Evolutionary conservation across 1,140 invertebrate species (phyloP), one percentile per base, ranked within the genome.

Genomic region (Drosophila tropicalis): DNA sequence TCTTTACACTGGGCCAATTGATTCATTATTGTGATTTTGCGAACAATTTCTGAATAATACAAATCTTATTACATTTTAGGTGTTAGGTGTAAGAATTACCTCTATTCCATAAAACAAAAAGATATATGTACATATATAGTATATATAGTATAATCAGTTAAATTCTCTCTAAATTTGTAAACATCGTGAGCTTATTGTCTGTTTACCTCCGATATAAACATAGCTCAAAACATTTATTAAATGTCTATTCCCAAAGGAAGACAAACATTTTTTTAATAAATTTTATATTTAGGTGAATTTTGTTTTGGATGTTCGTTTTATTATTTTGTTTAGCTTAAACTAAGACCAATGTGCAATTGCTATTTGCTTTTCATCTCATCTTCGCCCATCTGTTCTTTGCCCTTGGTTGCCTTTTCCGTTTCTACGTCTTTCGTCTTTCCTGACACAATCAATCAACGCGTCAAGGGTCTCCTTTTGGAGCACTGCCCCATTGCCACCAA

Each of bases 361-460:
- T 44, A 22, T 55, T n/a, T 63, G 17, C 47, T 63, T 44, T 54
- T 62, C 47, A 44, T 51, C 54, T 57, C 60, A 17, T 68, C 39
- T 32, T 51, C 44, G 7, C 44, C 3, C 9, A 9, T 51, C 10
- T 5, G 2, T 22, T 3, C 17, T n/a, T 9, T 19, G 7, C 7
- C 6, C 44, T 47, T 9, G 19, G 17, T 51, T 51, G 44, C 25
- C 62, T 36, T 5, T 36, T 9, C 64, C 13, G 32, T 19, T n/a
- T 36, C 51, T 1, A 29, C 29, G 32, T 32, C 12, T 62, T 58
- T 47, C 51, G 40, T 56, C 60, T 67, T 70, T 34, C 40, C 66
- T 67, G 71, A 76, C 82, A 72, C 82, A 86, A 86, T 86, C 82
- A 86, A 86, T 86, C 82, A 86, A 82, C 83, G 83, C 79, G 83